Evolutionary conservation across 2,113 vertebrate species (phyloP).

Genomic region (Chlamydotis undulata): DNA sequence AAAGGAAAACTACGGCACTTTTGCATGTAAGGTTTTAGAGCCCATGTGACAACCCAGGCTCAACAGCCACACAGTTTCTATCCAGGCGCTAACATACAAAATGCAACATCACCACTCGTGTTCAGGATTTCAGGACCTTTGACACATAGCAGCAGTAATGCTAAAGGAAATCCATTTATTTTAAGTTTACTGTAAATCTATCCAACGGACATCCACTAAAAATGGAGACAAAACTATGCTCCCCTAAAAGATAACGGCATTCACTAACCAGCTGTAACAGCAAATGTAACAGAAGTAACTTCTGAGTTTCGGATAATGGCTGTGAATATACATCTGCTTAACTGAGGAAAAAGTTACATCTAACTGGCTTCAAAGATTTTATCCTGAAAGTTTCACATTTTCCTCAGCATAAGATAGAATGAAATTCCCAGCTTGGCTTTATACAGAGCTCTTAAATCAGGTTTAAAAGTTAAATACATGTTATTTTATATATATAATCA

Average conservation of each 20-base stretch:
- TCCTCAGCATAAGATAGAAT: neutral
- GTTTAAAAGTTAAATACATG: neutral
- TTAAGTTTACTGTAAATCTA: neutral
- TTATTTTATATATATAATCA: neutral
- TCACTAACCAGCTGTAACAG: neutral
- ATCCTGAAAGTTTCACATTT: neutral
- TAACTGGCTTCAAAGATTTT: neutral
- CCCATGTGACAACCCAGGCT: neutral
- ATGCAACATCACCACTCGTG: neutral
- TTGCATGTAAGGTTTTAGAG: neutral
- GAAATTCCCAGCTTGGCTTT: neutral
- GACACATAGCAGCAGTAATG: neutral
- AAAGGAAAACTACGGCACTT: neutral
- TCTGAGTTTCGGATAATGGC: neutral
- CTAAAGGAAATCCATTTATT: neutral
- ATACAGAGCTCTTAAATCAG: neutral
- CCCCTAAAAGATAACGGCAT: neutral
- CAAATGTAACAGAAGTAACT: neutral
- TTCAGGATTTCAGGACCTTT: neutral
- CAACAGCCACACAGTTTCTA: neutral
- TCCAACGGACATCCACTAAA: neutral
- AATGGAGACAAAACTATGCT: neutral
- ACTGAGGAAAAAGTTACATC: neutral
- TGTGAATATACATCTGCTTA: neutral
- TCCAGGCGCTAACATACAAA: neutral